These are phyloP conservation scores for Nemoura dubitans DNA, from an alignment of 2,888 invertebrate species.

Conservation along the genomic window DNA sequence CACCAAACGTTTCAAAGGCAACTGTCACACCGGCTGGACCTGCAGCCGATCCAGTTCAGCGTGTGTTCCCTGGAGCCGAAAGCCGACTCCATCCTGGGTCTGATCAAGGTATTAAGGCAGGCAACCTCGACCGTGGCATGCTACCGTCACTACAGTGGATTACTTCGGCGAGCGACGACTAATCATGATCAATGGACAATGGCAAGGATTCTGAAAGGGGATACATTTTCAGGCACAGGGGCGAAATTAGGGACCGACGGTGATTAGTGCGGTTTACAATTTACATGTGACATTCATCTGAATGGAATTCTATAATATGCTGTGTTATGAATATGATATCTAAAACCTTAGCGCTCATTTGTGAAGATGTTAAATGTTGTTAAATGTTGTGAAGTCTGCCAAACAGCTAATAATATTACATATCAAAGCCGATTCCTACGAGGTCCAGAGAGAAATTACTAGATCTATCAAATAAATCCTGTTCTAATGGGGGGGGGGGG, in stretches of 20 bases:
- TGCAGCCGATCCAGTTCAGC: constrained; percentile 82
- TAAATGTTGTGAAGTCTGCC: neutral
- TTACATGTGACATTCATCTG: neutral
- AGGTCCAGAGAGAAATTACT: too few species aligned
- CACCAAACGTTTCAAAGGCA: constrained; percentile 85
- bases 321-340: neutral
- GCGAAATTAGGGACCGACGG: neutral
- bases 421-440: neutral
- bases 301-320: neutral
- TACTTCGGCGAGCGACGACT: neutral
- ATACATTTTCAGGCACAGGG: neutral
- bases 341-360: neutral
- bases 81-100: constrained; percentile 75
- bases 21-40: constrained; percentile 79
- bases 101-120: constrained; percentile 69
- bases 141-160: neutral
- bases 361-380: too few species aligned
- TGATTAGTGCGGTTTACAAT: neutral
- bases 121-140: neutral
- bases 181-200: neutral
- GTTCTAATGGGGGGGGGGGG: too few species aligned
- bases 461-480: too few species aligned
- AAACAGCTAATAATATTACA: neutral
- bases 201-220: neutral
- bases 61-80: constrained; percentile 76